These are phyloP conservation scores for Spermophilus dauricus DNA, from an alignment of 2,113 vertebrate species.

Conservation along the genomic window DNA sequence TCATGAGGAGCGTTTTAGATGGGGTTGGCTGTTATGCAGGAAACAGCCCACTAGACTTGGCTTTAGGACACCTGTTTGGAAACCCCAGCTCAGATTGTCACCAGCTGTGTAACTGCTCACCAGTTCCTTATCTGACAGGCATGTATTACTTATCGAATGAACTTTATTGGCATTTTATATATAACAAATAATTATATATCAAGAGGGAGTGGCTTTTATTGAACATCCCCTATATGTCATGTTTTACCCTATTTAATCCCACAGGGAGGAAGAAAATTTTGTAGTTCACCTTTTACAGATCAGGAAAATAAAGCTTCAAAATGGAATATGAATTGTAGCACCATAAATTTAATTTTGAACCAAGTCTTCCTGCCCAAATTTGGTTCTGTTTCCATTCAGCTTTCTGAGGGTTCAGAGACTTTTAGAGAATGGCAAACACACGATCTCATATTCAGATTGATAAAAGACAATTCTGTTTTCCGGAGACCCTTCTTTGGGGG, in stretches of 20 bases:
- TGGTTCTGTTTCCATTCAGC: background rate
- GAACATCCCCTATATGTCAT: background rate
- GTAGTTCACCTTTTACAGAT: background rate
- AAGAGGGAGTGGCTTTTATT: background rate
- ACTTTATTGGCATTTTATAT: background rate
- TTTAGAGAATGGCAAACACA: background rate
- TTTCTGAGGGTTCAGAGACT: background rate
- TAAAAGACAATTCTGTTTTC: background rate
- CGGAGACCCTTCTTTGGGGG: background rate
- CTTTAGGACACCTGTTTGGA: background rate
- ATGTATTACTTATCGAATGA: background rate
- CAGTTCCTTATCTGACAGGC: background rate
- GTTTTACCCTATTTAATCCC: background rate
- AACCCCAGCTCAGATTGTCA: background rate
- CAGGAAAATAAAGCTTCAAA: background rate
- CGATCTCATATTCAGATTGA: background rate
- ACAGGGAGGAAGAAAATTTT: background rate
- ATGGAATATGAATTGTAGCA: background rate
- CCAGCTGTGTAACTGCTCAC: background rate
- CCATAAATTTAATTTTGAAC: background rate
- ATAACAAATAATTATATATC: background rate
- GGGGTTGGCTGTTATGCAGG: background rate
- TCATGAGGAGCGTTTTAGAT: background rate
- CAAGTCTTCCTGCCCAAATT: background rate
- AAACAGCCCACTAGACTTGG: background rate